These are phyloP conservation scores for Toxotes chatareus DNA, from an alignment of 2,113 vertebrate genomes.

Conservation along the genomic window DNA sequence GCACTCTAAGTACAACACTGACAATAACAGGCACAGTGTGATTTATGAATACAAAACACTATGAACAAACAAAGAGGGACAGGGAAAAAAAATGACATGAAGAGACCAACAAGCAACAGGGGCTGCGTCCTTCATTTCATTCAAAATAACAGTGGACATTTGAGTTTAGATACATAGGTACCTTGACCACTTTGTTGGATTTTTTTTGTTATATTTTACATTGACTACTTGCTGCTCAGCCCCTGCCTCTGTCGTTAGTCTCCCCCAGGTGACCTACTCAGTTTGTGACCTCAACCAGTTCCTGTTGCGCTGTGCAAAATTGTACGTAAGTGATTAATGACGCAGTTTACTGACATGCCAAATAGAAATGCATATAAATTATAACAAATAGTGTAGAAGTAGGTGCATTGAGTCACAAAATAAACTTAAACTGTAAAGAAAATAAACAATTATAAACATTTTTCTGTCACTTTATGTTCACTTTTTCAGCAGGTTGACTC, in stretches of 20 bases:
- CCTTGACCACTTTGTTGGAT: not conserved
- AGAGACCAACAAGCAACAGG: not conserved
- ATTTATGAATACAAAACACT: too few species aligned
- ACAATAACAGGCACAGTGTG: not conserved
- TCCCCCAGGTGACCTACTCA: not conserved
- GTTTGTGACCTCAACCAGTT: not conserved
- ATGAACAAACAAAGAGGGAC: not conserved
- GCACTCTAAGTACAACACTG: not conserved
- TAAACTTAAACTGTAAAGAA: too few species aligned
- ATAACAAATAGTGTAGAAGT: too few species aligned
- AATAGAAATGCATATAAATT: too few species aligned
- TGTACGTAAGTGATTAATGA: too few species aligned
- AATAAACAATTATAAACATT: too few species aligned
- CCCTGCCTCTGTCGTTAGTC: not conserved
- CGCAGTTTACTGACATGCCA: too few species aligned
- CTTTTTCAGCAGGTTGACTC: too few species aligned
- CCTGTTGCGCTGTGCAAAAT: not conserved
- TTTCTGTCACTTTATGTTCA: too few species aligned
- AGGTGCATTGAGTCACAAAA: too few species aligned
- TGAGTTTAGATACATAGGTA: not conserved
- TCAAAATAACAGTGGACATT: not conserved
- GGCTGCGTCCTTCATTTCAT: not conserved
- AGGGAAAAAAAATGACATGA: too few species aligned
- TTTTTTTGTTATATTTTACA: slow-evolving; percentile 4
- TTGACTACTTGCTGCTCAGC: slow-evolving; percentile 6